Conservation (phyloP, 1,140 invertebrate genomes). For the Ylistrum balloti region DNA sequence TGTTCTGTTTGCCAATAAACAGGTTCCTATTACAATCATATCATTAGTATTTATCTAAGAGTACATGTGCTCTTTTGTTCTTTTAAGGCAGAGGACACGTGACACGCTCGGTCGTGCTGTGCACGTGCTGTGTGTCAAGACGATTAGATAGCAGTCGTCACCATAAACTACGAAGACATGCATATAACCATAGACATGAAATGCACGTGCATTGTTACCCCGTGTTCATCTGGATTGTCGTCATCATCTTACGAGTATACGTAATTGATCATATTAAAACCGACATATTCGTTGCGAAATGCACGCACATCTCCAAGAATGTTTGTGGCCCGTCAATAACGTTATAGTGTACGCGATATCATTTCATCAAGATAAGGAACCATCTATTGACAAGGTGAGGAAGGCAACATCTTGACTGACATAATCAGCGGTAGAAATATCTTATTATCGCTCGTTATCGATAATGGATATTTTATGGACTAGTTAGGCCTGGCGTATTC, state of each 20-base stretch:
- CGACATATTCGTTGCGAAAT: slow-evolving; percentile 11
- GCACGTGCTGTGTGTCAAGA: background rate
- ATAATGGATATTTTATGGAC: too few species aligned
- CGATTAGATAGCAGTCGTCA: background rate
- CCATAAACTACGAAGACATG: background rate
- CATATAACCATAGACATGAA: background rate
- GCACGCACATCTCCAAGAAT: background rate
- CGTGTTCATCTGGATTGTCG: background rate
- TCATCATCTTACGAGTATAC: background rate
- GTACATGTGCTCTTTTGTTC: background rate
- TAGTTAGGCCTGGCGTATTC: too few species aligned
- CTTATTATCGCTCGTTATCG: background rate
- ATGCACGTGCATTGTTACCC: background rate
- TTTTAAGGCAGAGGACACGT: background rate
- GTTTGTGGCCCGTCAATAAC: background rate
- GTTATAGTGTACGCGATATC: background rate
- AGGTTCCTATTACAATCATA: background rate
- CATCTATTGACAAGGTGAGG: background rate
- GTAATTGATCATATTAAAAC: background rate
- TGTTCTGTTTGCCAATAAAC: background rate
- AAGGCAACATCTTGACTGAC: background rate
- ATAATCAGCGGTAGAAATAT: background rate
- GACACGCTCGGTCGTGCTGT: background rate
- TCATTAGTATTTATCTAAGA: background rate
- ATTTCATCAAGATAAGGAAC: background rate